Conservation (phyloP, 1,140 invertebrate species). For the Protaetia brevitarsis region DNA sequence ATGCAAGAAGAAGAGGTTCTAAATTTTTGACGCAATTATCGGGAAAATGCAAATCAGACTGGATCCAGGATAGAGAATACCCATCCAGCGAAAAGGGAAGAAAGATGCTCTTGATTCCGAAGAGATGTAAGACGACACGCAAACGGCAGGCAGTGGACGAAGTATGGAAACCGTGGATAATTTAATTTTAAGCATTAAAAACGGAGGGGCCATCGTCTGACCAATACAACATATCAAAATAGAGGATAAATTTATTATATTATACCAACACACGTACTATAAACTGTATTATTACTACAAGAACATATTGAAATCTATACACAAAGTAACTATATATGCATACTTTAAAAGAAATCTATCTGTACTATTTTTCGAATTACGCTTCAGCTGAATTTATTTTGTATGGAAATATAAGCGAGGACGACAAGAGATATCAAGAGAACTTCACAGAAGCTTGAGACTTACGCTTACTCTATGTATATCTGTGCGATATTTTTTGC, state of each 20-base stretch:
- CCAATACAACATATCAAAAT: conserved; percentile 20
- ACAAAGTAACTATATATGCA: not conserved
- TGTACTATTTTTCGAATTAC: conserved; percentile 19
- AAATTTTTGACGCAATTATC: not conserved
- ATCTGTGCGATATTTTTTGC: conserved; percentile 16
- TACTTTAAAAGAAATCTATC: conserved; percentile 7
- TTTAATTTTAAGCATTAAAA: conserved; percentile 4
- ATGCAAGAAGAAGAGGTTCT: too few species aligned
- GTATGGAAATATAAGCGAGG: not conserved
- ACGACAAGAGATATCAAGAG: not conserved
- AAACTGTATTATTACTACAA: not conserved
- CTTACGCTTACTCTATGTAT: conserved; percentile 11
- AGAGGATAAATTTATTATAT: conserved; percentile 2
- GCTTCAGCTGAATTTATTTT: conserved; percentile 17
- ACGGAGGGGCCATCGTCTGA: conserved; percentile 11
- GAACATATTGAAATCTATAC: not conserved
- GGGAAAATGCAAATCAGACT: conserved; percentile 19
- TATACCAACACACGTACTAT: not conserved
- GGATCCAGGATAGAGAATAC: conserved; percentile 8
- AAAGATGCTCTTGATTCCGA: not conserved
- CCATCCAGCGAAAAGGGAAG: not conserved
- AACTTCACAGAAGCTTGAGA: not conserved
- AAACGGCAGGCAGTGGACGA: not conserved
- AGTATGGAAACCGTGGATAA: not conserved
- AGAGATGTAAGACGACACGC: not conserved